Evolutionary conservation across 2,113 vertebrate species (phyloP), one percentile per base, ranked within the genome.

Genomic region (Paratilapia polleni): DNA sequence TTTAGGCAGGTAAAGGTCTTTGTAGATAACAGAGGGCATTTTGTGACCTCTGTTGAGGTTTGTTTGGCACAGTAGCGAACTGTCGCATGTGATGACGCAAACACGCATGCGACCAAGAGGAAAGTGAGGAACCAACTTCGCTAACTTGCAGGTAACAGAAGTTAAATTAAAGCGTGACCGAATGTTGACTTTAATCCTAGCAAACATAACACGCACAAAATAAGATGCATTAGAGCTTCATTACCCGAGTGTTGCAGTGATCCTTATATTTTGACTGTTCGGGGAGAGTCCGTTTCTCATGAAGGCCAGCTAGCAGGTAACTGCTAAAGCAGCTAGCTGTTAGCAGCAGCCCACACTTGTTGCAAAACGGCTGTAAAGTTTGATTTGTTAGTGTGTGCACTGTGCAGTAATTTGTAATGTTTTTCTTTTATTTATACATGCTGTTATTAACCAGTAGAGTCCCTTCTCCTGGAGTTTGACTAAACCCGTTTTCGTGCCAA

Each of bases 111-210:
- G 93, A 60, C 92, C 36, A 36, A 52, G 59, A 60, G 80, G 57
- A 85, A 91, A 94, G 89, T 92, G 87, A 81, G 89, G 89, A 92
- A 89, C 81, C 87, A 87, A 88, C 85, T 90, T 88, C 83, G 82
- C 58, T 19, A 81, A 89, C 68, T 60, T 41, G 68, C 83, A 95
- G 94, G 95, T 94, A 94, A 89, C 64, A 52, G 28, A 83, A 77
- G 34, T 24, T 7, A 43, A 52, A 24, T 43, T 14, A 31, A 34
- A 36, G 5, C 4, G 8, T 4, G 10, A 6, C n/a, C 10, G 8
- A 2, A 52, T 8, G 20, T 17, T 12, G 19, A 5, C 5, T 14
- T 43, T 1, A 57, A 0, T 2, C 8, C 4, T 0, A n/a, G 7
- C 4, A 15, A 43, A 22, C 34, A 3, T 6, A 36, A 62, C 28